Evolutionary conservation across 2,888 invertebrate genomes (phyloP), one percentile per base, ranked within the genome.

Genomic region (Strigamia transsilvanica): DNA sequence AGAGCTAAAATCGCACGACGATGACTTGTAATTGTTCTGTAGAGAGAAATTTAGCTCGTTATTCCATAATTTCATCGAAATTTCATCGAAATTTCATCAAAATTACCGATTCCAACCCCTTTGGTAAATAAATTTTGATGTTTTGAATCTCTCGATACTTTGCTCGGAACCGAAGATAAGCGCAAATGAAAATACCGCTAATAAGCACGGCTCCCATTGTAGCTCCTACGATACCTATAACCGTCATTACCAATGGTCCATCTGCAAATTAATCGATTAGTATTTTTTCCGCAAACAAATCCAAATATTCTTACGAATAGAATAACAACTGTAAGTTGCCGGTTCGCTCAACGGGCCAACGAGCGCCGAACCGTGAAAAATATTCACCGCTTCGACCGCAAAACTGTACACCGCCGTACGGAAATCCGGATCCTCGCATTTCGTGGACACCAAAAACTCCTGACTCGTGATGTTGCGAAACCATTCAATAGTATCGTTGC

Each of bases 111-210:
- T 80, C 80, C 23, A 81, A 23, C 18, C 81, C 81, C 23, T 81
- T 81, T 5, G 81, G 81, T 27, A 81, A 81, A 34, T 66, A 41
- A 32, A 81, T 81, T 81, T 81, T 81, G 13, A 81, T 81, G 34
- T 81, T 81, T 61, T 61, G 61, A 32, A 61, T 61, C 34, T 81
- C 81, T n/a, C 23, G 10, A 18, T 27, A 81, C 18, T 61, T 81
- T 41, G 32, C 12, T 15, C 38, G 27, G 9, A 61, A 56, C 38
- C 21, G 73, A 21, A 46, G 3, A 12, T 56, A 56, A 18, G 2
- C 10, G 13, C 42, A 80, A 51, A 18, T 23, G 10, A 77, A 23
- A n/a, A 34, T n/a, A 77, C 27, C 32, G 32, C 23, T 12, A 38
- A 42, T 21, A 23, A 79, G 0, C 15, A 21, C 12, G 12, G 27